phyloP scores from a whole-genome alignment of 2,888 invertebrate species.

The Pardosa pseudoannulata region DNA sequence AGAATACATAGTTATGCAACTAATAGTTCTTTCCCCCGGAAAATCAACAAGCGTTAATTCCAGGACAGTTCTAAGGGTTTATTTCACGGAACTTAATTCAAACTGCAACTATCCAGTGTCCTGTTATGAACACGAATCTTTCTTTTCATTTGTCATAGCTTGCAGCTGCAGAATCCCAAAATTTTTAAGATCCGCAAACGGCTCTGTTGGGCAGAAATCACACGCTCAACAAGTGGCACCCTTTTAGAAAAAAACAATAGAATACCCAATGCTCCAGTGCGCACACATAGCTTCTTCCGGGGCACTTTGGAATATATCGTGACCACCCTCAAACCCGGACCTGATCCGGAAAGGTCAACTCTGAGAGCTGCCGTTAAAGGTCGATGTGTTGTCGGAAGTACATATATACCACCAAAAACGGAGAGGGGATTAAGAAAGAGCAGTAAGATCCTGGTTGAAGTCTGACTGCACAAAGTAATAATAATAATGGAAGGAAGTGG shows the following conservation, averaged over 20 bases:
- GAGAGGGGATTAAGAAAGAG: background rate
- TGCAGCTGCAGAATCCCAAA: too few relatives aligned
- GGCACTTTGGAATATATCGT: background rate
- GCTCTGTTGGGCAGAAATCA: background rate
- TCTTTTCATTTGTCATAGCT: too few relatives aligned
- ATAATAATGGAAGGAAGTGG: too few relatives aligned
- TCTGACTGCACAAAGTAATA: background rate
- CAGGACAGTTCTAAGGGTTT: too few relatives aligned
- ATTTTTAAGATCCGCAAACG: background rate
- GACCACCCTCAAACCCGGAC: conserved; percentile 22
- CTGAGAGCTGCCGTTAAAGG: background rate
- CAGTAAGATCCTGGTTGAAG: background rate
- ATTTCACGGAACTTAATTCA: too few relatives aligned
- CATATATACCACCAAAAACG: background rate
- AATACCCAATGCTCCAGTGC: background rate
- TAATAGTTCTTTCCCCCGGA: too few relatives aligned
- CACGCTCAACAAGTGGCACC: background rate
- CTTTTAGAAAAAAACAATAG: background rate
- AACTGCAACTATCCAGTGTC: too few relatives aligned
- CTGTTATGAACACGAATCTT: too few relatives aligned
- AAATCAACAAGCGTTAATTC: too few relatives aligned
- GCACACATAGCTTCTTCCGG: background rate
- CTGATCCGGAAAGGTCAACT: conserved; percentile 12
- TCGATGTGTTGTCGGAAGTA: background rate
- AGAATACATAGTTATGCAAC: too few relatives aligned